Base-by-base conservation (phyloP, 2,797 vertebrate species). In the Crocidura indochinensis region DNA sequence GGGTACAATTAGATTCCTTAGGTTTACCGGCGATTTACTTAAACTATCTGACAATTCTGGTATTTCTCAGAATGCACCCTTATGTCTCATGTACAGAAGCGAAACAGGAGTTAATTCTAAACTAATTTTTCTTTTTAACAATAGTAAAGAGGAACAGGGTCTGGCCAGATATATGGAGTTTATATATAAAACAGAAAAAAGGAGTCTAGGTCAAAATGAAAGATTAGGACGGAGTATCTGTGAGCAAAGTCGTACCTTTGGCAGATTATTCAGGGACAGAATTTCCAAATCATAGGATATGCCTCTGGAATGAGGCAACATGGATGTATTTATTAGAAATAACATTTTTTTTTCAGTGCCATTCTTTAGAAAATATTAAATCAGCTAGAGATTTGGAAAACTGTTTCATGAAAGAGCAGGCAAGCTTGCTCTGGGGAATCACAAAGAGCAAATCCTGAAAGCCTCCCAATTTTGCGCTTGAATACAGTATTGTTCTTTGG, bases 381-480 rank as follows among this genome's bases (percentile, higher is more conserved):
- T 80, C 38, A 27, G n/a, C 19, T 20, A 90, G 73, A 74, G n/a
- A 7, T 27, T 65, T 26, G 22, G 44, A 47, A 46, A 27, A 64
- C 69, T 8, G 60, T 64, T 47, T 76, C 74, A 46, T 38, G 3
- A 93, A 92, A 95, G 27, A 76, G 10, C 27, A 68, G 62, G 5
- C 10, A 19, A 56, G 29, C n/a, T 73, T 44, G 27, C 15, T 84
- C 4, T 11, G 81, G 27, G 19, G 91, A 88, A 69, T 83, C 20
- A 14, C 79, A 76, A 71, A n/a, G n/a, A 72, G 78, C 53, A 51
- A 92, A 89, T 62, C 19, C 8, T 72, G 22, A 89, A 67, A 85
- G 38, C 11, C 44, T 89, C 73, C 83, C 67, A 92, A 38, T 53
- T 22, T 47, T 47, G 27, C 14, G 11, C 24, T 26, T 68, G 10